A percentile compares a stretch with the other conserved stretches of the same genome.
Evolutionary conservation across 2,888 invertebrate species (phyloP).

Genomic region (Hypsopygia costalis): DNA sequence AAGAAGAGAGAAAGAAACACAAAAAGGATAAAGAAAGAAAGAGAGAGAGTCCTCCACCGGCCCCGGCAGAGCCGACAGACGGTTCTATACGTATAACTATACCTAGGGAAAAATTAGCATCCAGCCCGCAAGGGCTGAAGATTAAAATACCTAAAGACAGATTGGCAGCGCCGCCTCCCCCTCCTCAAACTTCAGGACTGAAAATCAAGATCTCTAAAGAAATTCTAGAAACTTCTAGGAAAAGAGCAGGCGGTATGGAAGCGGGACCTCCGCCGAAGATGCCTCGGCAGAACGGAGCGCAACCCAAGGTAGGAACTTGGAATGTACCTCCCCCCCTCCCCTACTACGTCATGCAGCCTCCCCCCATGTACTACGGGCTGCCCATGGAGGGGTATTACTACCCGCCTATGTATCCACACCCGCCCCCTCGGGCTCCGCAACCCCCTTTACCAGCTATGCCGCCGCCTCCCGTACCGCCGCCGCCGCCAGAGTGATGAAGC

Average conservation of each 20-base stretch:
- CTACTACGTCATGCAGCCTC: constrained; percentile 65
- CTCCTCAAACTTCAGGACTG: constrained; percentile 71
- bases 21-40: constrained; percentile 83
- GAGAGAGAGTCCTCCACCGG: constrained; percentile 44
- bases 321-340: constrained; percentile 58
- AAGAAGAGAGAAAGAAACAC: constrained; percentile 86
- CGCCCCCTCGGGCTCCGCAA: constrained; percentile 36
- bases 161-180: constrained; percentile 78
- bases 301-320: constrained; percentile 69
- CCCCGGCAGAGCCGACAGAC: constrained; percentile 31
- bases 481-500: constrained; percentile 69
- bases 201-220: constrained; percentile 92
- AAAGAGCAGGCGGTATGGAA: constrained; percentile 42
- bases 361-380: constrained; percentile 54
- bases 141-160: constrained; percentile 91
- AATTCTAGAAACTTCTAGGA: constrained; percentile 79
- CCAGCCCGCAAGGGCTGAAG: constrained; percentile 81
- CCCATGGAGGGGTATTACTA: constrained; percentile 45
- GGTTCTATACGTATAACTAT: constrained; percentile 65
- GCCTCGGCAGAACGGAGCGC: constrained; percentile 59
- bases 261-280: constrained; percentile 52
- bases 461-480: constrained; percentile 82
- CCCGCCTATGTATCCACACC: constrained; percentile 51
- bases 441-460: constrained; percentile 81
- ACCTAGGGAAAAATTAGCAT: constrained; percentile 60